phyloP scores from a whole-genome alignment of 2,888 invertebrate species.

The Cheilosia impressa region DNA sequence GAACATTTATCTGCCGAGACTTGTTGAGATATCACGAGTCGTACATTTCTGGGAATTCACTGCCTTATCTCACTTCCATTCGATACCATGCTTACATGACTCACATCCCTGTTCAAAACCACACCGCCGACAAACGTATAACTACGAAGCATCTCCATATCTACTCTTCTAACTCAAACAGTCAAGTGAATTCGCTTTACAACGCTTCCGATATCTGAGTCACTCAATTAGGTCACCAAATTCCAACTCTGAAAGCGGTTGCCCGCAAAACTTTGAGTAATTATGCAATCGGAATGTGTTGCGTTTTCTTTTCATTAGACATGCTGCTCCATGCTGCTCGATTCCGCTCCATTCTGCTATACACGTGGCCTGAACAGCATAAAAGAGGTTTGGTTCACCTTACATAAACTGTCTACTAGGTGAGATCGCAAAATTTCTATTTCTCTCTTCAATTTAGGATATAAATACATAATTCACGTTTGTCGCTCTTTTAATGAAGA shows the following conservation, averaged over 20 bases:
- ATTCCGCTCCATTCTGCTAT: conserved; percentile 3
- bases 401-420: not conserved
- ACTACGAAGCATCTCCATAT: too few relatives aligned
- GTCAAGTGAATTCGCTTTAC: not conserved
- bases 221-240: conserved; percentile 36
- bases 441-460: conserved; percentile 11
- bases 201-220: conserved; percentile 31
- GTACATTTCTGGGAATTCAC: too few relatives aligned
- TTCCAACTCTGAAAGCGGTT: conserved; percentile 28
- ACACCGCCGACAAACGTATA: too few relatives aligned
- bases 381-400: not conserved
- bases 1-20: too few relatives aligned
- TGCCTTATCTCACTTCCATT: too few relatives aligned
- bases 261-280: conserved; percentile 5
- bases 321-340: conserved; percentile 11
- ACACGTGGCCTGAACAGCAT: not conserved
- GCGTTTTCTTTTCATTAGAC: conserved; percentile 27
- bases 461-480: not conserved
- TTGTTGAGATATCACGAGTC: too few relatives aligned
- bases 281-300: conserved; percentile 51
- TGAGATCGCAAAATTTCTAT: not conserved
- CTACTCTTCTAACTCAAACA: too few relatives aligned
- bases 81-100: not conserved
- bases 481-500: conserved; percentile 1
- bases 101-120: not conserved